Evolutionary conservation across 2,113 vertebrate genomes (phyloP), one percentile per base, ranked within the genome.

Genomic region (Thomomys bottae): DNA sequence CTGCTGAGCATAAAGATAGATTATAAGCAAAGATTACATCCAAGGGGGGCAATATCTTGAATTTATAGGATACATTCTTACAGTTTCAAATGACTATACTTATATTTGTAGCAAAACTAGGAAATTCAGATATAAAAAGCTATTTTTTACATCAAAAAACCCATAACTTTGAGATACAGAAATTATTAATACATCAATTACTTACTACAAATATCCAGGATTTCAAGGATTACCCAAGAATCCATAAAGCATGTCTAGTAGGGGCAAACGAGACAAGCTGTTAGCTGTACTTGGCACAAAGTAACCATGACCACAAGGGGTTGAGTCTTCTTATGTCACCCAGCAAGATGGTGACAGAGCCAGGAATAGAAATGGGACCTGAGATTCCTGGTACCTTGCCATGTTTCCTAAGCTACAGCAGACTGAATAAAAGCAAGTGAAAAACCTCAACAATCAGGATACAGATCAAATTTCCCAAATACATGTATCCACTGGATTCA

Each of bases 81-180:
- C 23, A 28, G 87, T 61, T 90, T 93, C 91, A 93, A 90, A 76
- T 90, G 59, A 75, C 49, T 82, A 92, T 83, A 68, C 32, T 32
- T 87, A 72, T 21, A 87, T 66, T 92, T 32, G 23, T 80, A 82
- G 87, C 36, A 91, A 88, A 89, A 71, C 24, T 38, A 49, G 67
- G 21, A 72, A 63, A 36, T 8, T 67, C 5, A 26, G 15, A 23
- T 32, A 9, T 38, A 86, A 89, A 89, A 70, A 34, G n/a, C 21
- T 78, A 73, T 85, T 61, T 89, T 87, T 54, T 84, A 67, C 1
- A 68, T 11, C 73, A 34, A 73, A 87, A 68, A 90, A 73, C 8
- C 34, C 15, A 68, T 36, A 34, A 57, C 28, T 3, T 1, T 40
- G 63, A 49, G 34, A 86, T 66, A 86, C 38, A 67, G 72, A 95